Conservation (phyloP, 2,113 vertebrate species). For the Eubucco bourcierii region DNA sequence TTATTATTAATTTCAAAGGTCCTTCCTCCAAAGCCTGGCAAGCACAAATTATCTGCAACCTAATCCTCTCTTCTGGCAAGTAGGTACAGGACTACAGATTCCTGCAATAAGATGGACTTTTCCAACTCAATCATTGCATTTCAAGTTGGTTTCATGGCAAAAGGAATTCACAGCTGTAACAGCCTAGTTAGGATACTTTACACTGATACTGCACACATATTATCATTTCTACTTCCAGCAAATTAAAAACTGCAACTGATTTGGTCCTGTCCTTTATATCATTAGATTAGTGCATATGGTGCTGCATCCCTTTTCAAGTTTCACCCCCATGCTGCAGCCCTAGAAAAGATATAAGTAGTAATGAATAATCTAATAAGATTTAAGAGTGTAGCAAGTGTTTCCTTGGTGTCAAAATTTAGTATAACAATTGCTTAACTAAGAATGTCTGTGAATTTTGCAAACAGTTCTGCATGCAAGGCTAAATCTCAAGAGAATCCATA, state of each 20-base stretch:
- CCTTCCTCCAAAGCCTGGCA: background rate
- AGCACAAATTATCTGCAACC: background rate
- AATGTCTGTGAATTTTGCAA: background rate
- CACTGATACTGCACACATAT: background rate
- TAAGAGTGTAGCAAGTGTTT: background rate
- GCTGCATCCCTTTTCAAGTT: background rate
- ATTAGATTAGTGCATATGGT: background rate
- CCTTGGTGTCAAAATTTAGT: background rate
- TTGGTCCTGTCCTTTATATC: background rate
- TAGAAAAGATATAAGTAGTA: background rate
- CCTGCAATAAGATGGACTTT: background rate
- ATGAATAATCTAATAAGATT: background rate
- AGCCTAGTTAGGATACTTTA: background rate
- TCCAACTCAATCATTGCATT: background rate
- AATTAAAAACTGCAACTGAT: background rate
- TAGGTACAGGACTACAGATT: background rate
- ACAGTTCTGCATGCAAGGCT: background rate
- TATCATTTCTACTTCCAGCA: background rate
- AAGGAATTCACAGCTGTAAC: background rate
- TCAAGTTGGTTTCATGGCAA: background rate
- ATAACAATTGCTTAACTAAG: background rate
- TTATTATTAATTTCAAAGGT: background rate
- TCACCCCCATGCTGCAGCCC: background rate
- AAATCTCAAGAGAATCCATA: background rate
- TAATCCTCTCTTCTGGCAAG: background rate